Base-by-base conservation (phyloP, 2,888 invertebrate genomes). In the Acanthacorydalis orientalis region DNA sequence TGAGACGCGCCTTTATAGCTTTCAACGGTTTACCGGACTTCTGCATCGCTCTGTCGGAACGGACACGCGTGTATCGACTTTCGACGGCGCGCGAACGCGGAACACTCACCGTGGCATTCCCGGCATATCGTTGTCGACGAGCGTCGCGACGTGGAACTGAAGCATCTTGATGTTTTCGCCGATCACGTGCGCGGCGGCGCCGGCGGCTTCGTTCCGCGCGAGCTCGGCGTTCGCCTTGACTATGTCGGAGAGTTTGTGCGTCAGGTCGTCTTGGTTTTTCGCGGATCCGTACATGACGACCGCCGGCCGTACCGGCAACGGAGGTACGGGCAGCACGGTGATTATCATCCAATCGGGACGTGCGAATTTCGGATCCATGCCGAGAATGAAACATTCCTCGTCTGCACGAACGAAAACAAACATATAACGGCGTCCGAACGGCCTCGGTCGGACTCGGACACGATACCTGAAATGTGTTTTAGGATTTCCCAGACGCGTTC, bases 321-420 rank as follows among this genome's bases (percentile, higher is more conserved):
- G 98, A 1, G 98, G 96, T 0, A 99, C 98, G 0, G 98, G 98
- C 50, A 98, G 65, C 10, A 95, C 95, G 2, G 97, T 96, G 7
- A 93, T 78, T 53, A 99, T 85, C 97, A 99, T 97, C 97, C 98
- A 99, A 70, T 99, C 98, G 7, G 98, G 98, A 44, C 98, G 77
- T 0, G 97, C 91, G 65, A 83, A 92, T 64, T 91, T 91, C 0
- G 96, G 95, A 65, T 98, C 96, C 93, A 99, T 93, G 40, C 83
- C 85, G 55, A 96, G 70, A 54, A 95, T 86, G 52, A 86, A 82
- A 53, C 93, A 92, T 63, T 98, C 98, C 63, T 98, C 98, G 66
- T 98, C 97, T 64, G 57, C 37, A 67, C 60, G 11, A 39, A 14
- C 40, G 39, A 46, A 42, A 33, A 50, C 12, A 43, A 7, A 43